phyloP scores from a whole-genome alignment of 2,888 invertebrate genomes.

The Drosophila seclusa region DNA sequence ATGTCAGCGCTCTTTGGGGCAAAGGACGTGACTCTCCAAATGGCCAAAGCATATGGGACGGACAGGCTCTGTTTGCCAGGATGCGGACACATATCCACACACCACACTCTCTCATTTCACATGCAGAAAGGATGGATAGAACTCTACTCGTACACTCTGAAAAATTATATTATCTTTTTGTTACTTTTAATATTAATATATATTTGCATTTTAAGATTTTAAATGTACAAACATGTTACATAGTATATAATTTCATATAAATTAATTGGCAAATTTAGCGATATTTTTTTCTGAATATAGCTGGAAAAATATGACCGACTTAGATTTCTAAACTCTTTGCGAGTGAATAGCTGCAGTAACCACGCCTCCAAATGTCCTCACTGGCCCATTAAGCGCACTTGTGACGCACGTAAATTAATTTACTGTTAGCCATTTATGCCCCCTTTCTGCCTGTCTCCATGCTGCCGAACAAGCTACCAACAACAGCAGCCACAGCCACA shows the following conservation, averaged over 20 bases:
- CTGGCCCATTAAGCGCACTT: conserved; percentile 71
- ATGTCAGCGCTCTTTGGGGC: conserved; percentile 57
- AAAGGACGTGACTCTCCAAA: conserved; percentile 33
- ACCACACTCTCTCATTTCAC: conserved; percentile 60
- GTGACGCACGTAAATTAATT: conserved; percentile 76
- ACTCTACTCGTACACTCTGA: not conserved
- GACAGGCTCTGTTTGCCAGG: conserved; percentile 8
- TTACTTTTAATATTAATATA: not conserved
- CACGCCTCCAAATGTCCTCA: conserved; percentile 42
- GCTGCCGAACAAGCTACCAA: conserved; percentile 6
- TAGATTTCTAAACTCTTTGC: conserved; percentile 49
- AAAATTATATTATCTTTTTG: not conserved
- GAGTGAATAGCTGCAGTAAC: conserved; percentile 23
- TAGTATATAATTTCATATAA: not conserved
- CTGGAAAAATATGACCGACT: conserved; percentile 44
- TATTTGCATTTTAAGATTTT: not conserved
- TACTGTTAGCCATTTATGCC: conserved; percentile 70
- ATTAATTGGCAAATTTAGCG: not conserved
- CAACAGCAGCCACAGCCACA: conserved; percentile 20
- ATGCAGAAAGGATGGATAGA: conserved; percentile 45
- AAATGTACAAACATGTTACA: not conserved
- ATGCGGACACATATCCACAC: conserved; percentile 40
- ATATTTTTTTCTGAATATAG: not conserved
- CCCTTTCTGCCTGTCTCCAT: not conserved
- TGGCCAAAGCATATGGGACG: conserved; percentile 30